phyloP scores from a whole-genome alignment of 2,113 vertebrate species.

The Physeter macrocephalus region DNA sequence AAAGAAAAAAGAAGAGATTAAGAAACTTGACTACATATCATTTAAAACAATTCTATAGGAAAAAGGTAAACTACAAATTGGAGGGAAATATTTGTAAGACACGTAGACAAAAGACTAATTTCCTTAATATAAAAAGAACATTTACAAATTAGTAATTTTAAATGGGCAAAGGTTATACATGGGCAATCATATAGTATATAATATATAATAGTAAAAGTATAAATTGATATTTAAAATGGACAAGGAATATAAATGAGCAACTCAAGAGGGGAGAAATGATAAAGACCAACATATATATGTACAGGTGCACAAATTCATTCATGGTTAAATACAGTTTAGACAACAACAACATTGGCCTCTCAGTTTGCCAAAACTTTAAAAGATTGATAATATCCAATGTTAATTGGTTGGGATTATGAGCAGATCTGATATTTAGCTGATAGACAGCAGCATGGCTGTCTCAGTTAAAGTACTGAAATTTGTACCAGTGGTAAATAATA shows the following conservation, averaged over 20 bases:
- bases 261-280: not conserved
- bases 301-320: not conserved
- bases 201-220: not conserved
- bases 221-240: not conserved
- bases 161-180: not conserved
- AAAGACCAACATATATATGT: not conserved
- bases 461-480: not conserved
- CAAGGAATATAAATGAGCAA: not conserved
- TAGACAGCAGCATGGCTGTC: not conserved
- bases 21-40: not conserved
- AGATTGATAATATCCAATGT: not conserved
- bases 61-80: not conserved
- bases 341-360: not conserved
- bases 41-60: not conserved
- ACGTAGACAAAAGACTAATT: not conserved
- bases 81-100: not conserved
- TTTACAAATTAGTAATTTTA: not conserved
- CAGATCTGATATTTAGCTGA: not conserved
- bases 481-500: not conserved
- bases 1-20: not conserved
- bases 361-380: not conserved
- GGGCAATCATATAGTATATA: not conserved
- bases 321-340: not conserved
- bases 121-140: not conserved
- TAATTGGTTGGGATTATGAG: not conserved